phyloP scores from a whole-genome alignment of 2,797 vertebrate species.

The Leuciscus waleckii region DNA sequence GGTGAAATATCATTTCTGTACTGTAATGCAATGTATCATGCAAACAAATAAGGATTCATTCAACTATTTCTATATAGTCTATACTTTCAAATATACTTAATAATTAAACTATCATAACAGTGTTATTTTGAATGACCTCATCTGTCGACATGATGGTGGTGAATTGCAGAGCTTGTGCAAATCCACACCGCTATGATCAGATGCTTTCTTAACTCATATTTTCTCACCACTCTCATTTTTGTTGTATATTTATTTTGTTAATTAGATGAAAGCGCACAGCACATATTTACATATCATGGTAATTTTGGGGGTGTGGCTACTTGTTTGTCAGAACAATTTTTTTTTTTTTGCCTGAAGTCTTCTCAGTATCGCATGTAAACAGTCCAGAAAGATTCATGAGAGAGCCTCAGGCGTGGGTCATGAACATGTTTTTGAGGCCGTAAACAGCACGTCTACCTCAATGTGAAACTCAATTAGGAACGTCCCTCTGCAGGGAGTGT shows the following conservation, averaged over 20 bases:
- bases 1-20: not conserved
- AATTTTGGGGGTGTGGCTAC: not conserved
- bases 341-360: not conserved
- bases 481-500: not conserved
- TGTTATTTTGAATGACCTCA: not conserved
- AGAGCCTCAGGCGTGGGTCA: not conserved
- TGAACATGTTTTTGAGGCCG: not conserved
- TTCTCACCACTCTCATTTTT: not conserved
- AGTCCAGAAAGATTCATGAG: not conserved
- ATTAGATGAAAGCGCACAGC: not conserved
- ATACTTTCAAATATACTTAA: not conserved
- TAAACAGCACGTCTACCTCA: conserved; percentile 22
- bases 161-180: not conserved
- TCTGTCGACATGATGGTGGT: no score
- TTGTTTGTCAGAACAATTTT: not conserved
- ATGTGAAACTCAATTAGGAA: conserved; percentile 20
- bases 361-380: not conserved
- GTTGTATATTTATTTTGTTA: not conserved
- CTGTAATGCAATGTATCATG: not conserved
- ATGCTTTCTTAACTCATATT: not conserved
- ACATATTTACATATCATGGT: not conserved
- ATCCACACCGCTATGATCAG: not conserved
- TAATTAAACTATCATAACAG: not conserved
- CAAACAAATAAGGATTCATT: not conserved
- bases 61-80: not conserved